Conservation (phyloP, 2,797 vertebrate species). For the Streptopelia turtur region DNA sequence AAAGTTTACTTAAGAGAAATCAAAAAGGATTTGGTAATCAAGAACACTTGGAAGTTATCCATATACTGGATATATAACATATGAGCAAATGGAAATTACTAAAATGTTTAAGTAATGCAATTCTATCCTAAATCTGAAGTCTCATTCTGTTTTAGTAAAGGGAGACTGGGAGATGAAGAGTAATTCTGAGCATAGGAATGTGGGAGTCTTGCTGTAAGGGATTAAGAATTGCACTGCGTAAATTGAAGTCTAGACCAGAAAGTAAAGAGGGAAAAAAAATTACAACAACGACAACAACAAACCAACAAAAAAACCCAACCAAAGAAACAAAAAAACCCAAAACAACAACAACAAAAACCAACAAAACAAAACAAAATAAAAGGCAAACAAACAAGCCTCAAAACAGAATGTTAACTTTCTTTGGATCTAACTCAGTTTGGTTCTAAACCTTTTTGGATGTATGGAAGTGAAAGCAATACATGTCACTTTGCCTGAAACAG, state of each 20-base stretch:
- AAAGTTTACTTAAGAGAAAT: slow-evolving; percentile 55
- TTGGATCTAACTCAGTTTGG: slow-evolving; percentile 18
- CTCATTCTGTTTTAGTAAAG: neutral
- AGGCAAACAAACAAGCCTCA: neutral
- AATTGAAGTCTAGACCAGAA: slow-evolving; percentile 52
- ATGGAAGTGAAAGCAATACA: slow-evolving; percentile 22
- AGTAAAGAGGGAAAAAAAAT: slow-evolving; percentile 41
- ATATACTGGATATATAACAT: slow-evolving; percentile 41
- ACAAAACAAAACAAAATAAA: too few relatives aligned
- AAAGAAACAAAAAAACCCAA: neutral
- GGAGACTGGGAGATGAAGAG: neutral
- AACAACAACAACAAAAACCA: neutral
- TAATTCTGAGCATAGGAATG: slow-evolving; percentile 22
- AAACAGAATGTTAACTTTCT: slow-evolving; percentile 25
- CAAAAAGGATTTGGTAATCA: slow-evolving; percentile 64
- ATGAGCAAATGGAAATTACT: slow-evolving; percentile 52
- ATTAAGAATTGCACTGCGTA: slow-evolving; percentile 21
- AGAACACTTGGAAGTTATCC: slow-evolving; percentile 63
- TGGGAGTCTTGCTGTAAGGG: neutral
- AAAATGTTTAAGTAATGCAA: slow-evolving; percentile 54
- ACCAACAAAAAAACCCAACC: neutral
- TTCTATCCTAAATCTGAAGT: slow-evolving; percentile 50
- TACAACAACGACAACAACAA: neutral
- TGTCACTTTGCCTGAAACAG: slow-evolving; percentile 1
- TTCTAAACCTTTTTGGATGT: neutral